phyloP scores from a whole-genome alignment of 2,888 invertebrate genomes.

The Chymomyza fuscimana region DNA sequence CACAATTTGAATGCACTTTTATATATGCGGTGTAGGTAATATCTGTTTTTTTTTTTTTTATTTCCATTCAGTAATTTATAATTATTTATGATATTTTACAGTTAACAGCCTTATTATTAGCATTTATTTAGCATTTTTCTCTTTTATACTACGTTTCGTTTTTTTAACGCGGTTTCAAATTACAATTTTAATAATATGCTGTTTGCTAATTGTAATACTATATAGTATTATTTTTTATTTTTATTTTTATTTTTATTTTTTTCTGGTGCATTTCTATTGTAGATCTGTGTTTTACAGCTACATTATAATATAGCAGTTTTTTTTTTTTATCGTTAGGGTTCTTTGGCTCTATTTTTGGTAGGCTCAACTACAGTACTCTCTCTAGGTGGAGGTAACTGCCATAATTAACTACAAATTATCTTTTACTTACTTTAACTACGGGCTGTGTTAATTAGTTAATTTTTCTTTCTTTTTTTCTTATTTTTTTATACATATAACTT shows the following conservation, averaged over 20 bases:
- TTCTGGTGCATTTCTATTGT: constrained; percentile 50
- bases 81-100: constrained; percentile 75
- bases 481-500: constrained; percentile 9
- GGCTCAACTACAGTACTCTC: not conserved
- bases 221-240: constrained; percentile 24
- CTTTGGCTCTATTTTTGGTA: constrained; percentile 48
- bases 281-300: constrained; percentile 1
- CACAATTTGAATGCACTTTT: constrained; percentile 52
- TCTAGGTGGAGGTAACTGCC: not conserved
- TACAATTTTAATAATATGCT: constrained; percentile 34
- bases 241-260: constrained; percentile 34
- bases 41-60: constrained; percentile 31
- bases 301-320: no score
- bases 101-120: constrained; percentile 79
- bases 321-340: constrained; percentile 4
- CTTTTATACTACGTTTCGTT: no score
- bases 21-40: constrained; percentile 17
- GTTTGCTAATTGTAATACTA: constrained; percentile 16
- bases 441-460: not conserved
- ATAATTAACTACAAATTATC: constrained; percentile 42
- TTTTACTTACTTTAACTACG: constrained; percentile 62
- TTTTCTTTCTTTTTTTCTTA: constrained; percentile 26
- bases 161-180: constrained; percentile 31
- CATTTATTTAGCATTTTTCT: constrained; percentile 63
- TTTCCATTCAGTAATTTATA: constrained; percentile 34